Percentiles rank a stretch among this genome's conserved stretches.
Evolutionary conservation across 2,797 vertebrate genomes (phyloP).

Genomic region (Epinephelus coioides): DNA sequence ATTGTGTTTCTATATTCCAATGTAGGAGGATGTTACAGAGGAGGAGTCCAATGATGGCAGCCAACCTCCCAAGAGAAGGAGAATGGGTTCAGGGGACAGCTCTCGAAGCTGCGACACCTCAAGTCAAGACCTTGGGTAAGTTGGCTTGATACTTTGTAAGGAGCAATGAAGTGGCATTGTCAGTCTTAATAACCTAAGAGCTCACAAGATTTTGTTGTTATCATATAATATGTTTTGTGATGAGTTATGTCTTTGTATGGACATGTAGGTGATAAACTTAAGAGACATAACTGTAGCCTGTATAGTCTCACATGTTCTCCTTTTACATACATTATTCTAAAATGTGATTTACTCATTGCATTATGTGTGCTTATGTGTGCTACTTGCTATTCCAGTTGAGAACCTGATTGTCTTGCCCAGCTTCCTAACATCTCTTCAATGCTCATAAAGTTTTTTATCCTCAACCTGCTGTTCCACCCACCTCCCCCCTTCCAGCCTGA

Average conservation of each 20-base stretch:
- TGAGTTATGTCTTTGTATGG: neutral
- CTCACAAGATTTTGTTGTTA: neutral
- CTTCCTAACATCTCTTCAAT: neutral
- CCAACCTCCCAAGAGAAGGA: constrained; percentile 93
- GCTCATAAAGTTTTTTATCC: neutral
- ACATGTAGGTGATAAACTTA: neutral
- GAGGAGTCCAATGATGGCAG: constrained; percentile 96
- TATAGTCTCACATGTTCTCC: neutral
- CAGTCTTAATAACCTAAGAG: neutral
- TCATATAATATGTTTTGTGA: neutral
- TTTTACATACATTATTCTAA: neutral
- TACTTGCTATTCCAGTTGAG: neutral
- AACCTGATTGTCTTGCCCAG: neutral
- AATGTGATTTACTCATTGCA: neutral
- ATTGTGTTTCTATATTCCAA: neutral
- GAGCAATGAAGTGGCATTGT: neutral
- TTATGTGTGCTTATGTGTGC: neutral
- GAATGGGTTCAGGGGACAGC: constrained; percentile 97
- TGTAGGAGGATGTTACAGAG: constrained; percentile 92
- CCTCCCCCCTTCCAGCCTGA: constrained; percentile 84
- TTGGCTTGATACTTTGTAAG: neutral
- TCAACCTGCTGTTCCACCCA: neutral
- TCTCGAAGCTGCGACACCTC: constrained; percentile 95
- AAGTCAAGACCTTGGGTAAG: constrained; percentile 93
- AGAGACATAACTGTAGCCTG: too few species aligned